Evolutionary conservation across 2,888 invertebrate species (phyloP), one percentile per base, ranked within the genome.

Genomic region (Hemaris fuciformis): DNA sequence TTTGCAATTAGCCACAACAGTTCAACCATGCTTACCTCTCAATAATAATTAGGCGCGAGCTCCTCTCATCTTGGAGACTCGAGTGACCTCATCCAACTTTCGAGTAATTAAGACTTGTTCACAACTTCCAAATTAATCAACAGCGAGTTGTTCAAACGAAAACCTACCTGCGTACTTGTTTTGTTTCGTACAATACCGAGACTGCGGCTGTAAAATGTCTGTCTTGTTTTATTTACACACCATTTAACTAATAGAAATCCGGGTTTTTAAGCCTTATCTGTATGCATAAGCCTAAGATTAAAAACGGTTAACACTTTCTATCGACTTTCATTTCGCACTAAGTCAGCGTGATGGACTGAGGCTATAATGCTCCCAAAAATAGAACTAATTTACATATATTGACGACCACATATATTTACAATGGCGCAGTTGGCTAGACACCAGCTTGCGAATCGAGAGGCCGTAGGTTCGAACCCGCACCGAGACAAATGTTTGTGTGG

Each of bases 51-150:
- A 73, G 68, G 67, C 67, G 60, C 61, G 67, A 62, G 66, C 67
- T 65, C 65, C 64, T 68, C 70, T 60, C 59, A 66, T 56, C 60
- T 64, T 68, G 63, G 38, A 38, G 38, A 38, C 38, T 38, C 38
- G 58, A 74, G 69, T 69, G 71, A 74, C 64, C 72, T 70, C 63
- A 66, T n/a, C n/a, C 59, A 64, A 61, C 66, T 69, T 57, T 64
- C 57, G 18, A 65, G 66, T 73, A 73, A 74, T 75, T 72, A 70
- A 71, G 66, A 63, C 62, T 61, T 64, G 66, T 64, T 69, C 66
- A 71, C 57, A 72, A 71, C 64, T 69, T 61, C 60, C 65, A 65
- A 71, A 67, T 73, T 74, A 73, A 72, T 73, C 67, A 73, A 74
- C 66, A 41, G 62, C 58, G 7, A 38, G 61, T 66, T 67, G 65